phyloP scores from a whole-genome alignment of 2,797 vertebrate species.

The Pantherophis alleghaniensis region DNA sequence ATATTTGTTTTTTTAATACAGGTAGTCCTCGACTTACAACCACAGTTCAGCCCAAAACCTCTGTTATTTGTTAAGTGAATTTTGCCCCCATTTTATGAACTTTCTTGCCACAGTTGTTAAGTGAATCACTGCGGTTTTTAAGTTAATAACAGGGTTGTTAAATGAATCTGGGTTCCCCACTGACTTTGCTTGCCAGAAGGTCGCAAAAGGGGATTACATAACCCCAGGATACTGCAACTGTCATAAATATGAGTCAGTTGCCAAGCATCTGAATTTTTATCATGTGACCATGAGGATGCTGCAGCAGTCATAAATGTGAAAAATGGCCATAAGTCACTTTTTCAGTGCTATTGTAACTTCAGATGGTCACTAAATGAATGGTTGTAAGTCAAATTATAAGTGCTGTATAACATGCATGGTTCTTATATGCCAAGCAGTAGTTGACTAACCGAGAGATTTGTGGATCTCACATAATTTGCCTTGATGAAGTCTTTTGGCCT shows the following conservation, averaged over 20 bases:
- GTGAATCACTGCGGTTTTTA: no score
- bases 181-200: neutral
- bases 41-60: neutral
- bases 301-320: no score
- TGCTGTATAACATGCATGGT: neutral
- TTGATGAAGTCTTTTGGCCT: neutral
- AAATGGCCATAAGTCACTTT: no score
- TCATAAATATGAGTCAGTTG: no score
- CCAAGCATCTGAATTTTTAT: no score
- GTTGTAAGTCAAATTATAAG: neutral
- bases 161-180: neutral
- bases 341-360: no score
- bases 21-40: neutral
- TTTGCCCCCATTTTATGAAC: neutral
- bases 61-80: neutral
- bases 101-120: neutral
- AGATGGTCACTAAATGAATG: neutral
- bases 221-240: no score
- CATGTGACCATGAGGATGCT: no score
- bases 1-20: neutral
- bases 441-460: neutral
- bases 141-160: neutral
- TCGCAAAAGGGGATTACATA: no score
- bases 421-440: neutral
- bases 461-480: neutral